Evolutionary conservation across 2,888 invertebrate species (phyloP).

Genomic region (Drosophila aldrichi): DNA sequence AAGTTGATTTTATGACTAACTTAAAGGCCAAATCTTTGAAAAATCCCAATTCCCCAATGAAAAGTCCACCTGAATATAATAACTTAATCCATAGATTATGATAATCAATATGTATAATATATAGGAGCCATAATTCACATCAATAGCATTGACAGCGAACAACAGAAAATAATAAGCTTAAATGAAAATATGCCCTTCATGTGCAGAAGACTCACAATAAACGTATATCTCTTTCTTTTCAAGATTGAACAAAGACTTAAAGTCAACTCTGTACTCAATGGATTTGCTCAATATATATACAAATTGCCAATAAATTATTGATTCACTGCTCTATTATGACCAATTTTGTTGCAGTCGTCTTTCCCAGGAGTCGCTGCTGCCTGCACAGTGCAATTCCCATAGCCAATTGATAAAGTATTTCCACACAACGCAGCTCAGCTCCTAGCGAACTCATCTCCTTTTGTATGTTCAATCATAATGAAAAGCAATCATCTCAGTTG

Average conservation of each 20-base stretch:
- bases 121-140: neutral
- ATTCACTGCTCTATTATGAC: conserved; percentile 4
- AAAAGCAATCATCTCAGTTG: conserved; percentile 51
- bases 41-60: neutral
- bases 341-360: neutral
- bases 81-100: neutral
- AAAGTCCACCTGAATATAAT: neutral
- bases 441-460: conserved; percentile 37
- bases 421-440: conserved; percentile 37
- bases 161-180: neutral
- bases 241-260: too few species aligned
- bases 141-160: neutral
- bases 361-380: conserved; percentile 8
- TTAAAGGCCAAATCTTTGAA: neutral
- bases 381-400: conserved; percentile 19
- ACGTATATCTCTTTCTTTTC: neutral
- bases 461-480: conserved; percentile 29
- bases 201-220: neutral
- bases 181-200: neutral
- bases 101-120: neutral
- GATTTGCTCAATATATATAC: neutral
- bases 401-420: conserved; percentile 26
- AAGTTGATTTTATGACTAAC: neutral
- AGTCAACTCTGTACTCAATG: neutral
- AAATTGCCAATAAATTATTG: conserved; percentile 8